A percentile compares a stretch with the other conserved stretches of the same genome.
These are phyloP conservation scores for Corapipo altera DNA, from an alignment of 2,113 vertebrate genomes.

Conservation along the genomic window DNA sequence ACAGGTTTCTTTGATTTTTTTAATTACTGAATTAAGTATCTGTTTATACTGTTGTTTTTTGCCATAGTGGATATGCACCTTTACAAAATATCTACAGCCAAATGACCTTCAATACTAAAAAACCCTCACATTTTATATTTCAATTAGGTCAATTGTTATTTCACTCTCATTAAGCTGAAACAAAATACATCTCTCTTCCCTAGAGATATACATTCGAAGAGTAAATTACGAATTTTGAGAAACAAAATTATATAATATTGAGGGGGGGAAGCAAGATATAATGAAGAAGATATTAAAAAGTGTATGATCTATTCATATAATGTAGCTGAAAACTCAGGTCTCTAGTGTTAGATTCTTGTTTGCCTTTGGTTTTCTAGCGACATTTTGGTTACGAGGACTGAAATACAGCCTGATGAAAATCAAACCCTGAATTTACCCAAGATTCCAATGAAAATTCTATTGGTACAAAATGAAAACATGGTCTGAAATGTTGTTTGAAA, in stretches of 20 bases:
- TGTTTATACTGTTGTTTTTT: not conserved
- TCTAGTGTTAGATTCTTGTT: not conserved
- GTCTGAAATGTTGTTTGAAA: not conserved
- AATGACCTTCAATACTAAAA: not conserved
- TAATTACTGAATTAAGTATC: not conserved
- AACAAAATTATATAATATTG: not conserved
- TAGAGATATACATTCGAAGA: not conserved
- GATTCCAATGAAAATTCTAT: not conserved
- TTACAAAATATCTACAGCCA: not conserved
- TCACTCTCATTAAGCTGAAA: not conserved
- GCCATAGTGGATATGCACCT: not conserved
- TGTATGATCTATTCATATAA: not conserved
- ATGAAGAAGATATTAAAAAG: not conserved
- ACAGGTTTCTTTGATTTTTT: not conserved
- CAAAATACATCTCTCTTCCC: not conserved
- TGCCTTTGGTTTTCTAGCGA: not conserved
- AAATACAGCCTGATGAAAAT: not conserved
- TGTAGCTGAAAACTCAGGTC: not conserved
- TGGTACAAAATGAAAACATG: not conserved
- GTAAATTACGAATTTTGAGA: not conserved
- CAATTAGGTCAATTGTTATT: not conserved
- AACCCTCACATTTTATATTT: not conserved
- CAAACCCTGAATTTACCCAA: not conserved
- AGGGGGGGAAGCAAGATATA: not conserved
- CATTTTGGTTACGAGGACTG: not conserved